Evolutionary conservation across 92 coral and sea anemone species (phyloP), one percentile per base, ranked within the genome.

Genomic region (Galaxea fascicularis): DNA sequence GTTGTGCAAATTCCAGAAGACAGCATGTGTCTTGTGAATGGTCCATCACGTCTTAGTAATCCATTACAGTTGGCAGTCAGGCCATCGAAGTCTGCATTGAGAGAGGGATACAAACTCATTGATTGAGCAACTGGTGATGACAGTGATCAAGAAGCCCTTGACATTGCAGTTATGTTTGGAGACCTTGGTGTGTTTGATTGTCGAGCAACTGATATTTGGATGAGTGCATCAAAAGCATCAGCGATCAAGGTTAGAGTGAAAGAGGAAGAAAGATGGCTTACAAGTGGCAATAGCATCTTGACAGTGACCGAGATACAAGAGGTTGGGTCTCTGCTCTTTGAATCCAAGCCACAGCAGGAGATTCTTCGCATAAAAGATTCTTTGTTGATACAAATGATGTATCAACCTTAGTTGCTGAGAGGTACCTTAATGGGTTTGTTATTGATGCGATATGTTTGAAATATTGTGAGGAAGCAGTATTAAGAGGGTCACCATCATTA

Each of bases 371-470:
- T 26, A 31, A 72, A 63, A 14, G 77, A 80, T 30, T 89, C 27
- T 44, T 84, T 53, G 82, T 75, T 66, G 93, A 90, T 71, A 84
- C 76, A 3, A 64, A 85, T 18, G 93, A 89, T 47, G 77, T 62
- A 14, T 74, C 93, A 10, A 39, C 90, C 15, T 52, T 90, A 25
- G 80, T 59, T 10, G 73, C 65, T 22, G 87, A 85, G 68, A 80
- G 93, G 27, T 90, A 78, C 79, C 87, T 80, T 22, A 85, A 79
- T 12, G 84, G 90, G 17, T 85, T 80, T 69, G 49, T 85, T 0
- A 90, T 90, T 17, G 93, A 90, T 74, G 85, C 47, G 0, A 77
- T 81, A 51, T 89, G 89, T 46, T 70, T 85, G 30, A 80, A 79
- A 54, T 79, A 67, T 73, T 56, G 79, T 30, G 85, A 85, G 54